Percentiles rank a stretch among this genome's conserved stretches.
Evolutionary conservation across 2,888 invertebrate genomes (phyloP).

Genomic region (Drosophila nr. perissopoda): DNA sequence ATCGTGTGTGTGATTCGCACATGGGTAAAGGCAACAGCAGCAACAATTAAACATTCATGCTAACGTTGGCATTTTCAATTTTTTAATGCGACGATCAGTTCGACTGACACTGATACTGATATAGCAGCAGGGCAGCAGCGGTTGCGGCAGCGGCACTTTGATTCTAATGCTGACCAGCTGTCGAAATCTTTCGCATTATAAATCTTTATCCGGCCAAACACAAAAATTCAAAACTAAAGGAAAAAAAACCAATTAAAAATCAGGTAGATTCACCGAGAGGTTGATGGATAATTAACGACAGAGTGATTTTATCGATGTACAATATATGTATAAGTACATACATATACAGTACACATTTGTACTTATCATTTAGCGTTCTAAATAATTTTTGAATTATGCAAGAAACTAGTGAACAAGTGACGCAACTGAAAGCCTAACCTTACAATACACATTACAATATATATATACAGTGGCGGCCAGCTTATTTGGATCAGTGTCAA

Average conservation of each 20-base stretch:
- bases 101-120: not conserved
- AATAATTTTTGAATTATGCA: constrained; percentile 16
- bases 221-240: constrained; percentile 10
- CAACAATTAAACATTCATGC: constrained; percentile 13
- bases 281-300: constrained; percentile 47
- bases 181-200: constrained; percentile 18
- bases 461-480: not conserved
- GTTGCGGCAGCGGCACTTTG: constrained; percentile 36
- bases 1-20: constrained; percentile 23
- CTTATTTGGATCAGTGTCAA: no score
- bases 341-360: not conserved
- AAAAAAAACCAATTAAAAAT: constrained; percentile 24
- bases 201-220: constrained; percentile 49
- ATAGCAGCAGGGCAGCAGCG: not conserved
- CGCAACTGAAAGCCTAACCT: not conserved
- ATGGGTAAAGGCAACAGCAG: not conserved
- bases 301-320: not conserved
- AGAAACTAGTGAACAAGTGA: constrained; percentile 1
- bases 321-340: not conserved
- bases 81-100: constrained; percentile 16
- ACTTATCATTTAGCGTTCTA: not conserved
- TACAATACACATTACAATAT: not conserved
- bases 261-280: constrained; percentile 38
- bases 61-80: constrained; percentile 34
- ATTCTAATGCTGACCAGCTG: constrained; percentile 28